Evolutionary conservation across 2,797 vertebrate genomes (phyloP).

Genomic region (Denticeps clupeoides): DNA sequence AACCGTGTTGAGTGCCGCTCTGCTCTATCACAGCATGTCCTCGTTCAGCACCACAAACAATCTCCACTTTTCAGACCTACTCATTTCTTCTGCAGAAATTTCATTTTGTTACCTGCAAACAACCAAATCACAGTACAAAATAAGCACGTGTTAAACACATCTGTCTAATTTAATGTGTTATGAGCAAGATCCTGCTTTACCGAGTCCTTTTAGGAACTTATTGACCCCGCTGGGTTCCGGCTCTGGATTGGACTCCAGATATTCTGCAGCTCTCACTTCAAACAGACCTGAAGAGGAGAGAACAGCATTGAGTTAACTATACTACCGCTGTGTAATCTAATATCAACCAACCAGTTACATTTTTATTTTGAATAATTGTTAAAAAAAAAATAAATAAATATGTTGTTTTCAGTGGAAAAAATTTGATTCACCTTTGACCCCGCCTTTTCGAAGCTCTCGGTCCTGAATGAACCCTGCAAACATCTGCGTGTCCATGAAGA

Average conservation of each 20-base stretch:
- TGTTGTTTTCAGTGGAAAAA: too few relatives aligned
- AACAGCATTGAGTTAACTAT: not conserved
- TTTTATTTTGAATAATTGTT: too few relatives aligned
- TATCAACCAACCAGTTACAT: too few relatives aligned
- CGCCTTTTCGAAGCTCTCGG: constrained; percentile 78
- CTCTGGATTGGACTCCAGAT: constrained; percentile 76
- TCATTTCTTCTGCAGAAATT: constrained; percentile 68
- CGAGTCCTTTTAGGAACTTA: constrained; percentile 84
- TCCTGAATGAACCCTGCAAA: constrained; percentile 96
- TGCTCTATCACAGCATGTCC: constrained; percentile 5
- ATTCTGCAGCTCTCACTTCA: constrained; percentile 77
- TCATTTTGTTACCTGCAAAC: constrained; percentile 62
- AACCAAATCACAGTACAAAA: constrained; percentile 4
- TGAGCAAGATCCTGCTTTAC: constrained; percentile 48
- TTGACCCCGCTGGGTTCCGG: constrained; percentile 78
- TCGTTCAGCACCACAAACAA: not conserved
- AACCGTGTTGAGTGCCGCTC: not conserved
- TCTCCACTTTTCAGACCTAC: not conserved
- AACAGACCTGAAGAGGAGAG: constrained; percentile 73
- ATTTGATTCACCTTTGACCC: constrained; percentile 76
- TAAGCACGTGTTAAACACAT: not conserved
- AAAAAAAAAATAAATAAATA: too few relatives aligned
- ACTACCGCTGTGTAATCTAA: too few relatives aligned
- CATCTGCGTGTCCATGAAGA: constrained; percentile 98
- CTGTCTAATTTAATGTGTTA: not conserved